phyloP scores from a whole-genome alignment of 2,113 vertebrate species.

The Anser cygnoides region DNA sequence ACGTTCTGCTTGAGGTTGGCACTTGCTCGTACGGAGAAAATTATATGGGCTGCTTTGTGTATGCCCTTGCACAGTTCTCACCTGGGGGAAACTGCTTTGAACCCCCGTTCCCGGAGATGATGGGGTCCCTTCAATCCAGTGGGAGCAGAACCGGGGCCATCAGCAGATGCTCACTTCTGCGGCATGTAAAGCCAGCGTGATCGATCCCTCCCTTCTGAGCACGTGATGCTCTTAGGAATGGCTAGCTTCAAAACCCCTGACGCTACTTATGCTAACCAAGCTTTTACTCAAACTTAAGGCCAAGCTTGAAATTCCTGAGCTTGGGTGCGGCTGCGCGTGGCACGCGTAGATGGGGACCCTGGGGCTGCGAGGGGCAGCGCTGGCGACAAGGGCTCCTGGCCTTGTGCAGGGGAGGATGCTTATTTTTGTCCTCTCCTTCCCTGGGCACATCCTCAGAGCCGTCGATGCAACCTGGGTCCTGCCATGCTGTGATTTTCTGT shows the following conservation, averaged over 20 bases:
- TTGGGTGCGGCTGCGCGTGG: neutral
- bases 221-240: neutral
- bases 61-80: neutral
- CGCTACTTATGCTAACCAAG: neutral
- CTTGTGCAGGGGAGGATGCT: neutral
- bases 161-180: neutral
- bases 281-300: neutral
- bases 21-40: neutral
- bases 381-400: neutral
- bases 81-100: neutral
- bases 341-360: rapidly evolving
- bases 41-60: neutral
- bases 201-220: neutral
- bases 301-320: neutral
- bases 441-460: neutral
- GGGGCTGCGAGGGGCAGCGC: neutral
- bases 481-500: too few species aligned
- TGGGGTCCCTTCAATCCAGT: neutral
- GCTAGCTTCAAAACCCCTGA: neutral
- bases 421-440: neutral
- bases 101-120: neutral
- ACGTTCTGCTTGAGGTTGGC: neutral
- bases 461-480: neutral
- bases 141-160: neutral
- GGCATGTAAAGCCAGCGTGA: neutral